Evolutionary conservation across 2,797 vertebrate genomes (phyloP).

Genomic region (Alauda arvensis): DNA sequence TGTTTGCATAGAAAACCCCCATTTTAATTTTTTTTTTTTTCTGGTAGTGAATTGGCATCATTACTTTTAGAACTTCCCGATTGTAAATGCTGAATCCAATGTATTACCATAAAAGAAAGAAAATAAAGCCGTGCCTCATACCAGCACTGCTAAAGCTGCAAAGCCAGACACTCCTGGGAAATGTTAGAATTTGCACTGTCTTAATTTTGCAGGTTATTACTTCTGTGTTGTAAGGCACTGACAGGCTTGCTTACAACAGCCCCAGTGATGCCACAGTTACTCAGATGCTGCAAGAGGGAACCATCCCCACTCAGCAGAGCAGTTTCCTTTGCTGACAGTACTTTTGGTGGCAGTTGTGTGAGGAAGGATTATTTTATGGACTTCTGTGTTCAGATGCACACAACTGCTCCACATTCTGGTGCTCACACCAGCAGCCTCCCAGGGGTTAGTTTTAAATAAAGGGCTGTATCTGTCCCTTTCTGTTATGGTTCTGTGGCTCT

Average conservation of each 20-base stretch:
- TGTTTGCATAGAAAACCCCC: neutral
- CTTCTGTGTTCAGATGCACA: neutral
- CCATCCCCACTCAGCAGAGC: neutral
- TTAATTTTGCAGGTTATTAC: constrained; percentile 26
- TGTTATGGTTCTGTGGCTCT: neutral
- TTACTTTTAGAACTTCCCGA: constrained; percentile 7
- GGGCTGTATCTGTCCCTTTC: neutral
- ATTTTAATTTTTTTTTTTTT: neutral
- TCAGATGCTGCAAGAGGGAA: neutral
- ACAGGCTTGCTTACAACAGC: neutral
- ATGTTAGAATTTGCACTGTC: neutral
- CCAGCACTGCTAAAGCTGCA: neutral
- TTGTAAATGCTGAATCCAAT: neutral
- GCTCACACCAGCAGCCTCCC: neutral
- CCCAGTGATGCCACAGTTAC: neutral
- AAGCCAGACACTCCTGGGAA: constrained; percentile 23
- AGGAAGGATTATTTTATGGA: neutral
- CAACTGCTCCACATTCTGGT: neutral
- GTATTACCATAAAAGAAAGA: neutral
- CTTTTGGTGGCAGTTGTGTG: neutral
- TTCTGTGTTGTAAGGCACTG: neutral
- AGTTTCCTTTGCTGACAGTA: neutral
- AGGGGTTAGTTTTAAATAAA: neutral
- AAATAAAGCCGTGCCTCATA: neutral
- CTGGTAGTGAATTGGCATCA: neutral